phyloP scores from a whole-genome alignment of 2,113 vertebrate species.

The Albula glossodonta region DNA sequence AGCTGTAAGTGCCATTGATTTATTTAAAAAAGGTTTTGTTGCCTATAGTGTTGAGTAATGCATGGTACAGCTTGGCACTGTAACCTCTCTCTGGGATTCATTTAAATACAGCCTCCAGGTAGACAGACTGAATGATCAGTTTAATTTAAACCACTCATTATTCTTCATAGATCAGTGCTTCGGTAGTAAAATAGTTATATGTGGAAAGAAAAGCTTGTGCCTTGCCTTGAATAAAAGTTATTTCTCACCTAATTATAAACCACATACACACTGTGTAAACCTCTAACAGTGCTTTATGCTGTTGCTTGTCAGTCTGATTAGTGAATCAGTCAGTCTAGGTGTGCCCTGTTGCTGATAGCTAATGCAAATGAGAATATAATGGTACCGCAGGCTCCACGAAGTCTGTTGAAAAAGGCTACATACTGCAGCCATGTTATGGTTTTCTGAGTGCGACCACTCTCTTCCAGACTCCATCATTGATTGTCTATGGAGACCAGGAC shows the following conservation, averaged over 20 bases:
- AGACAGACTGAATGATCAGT: background rate
- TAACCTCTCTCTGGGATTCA: background rate
- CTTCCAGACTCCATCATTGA: constrained; percentile 79
- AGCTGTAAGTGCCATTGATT: background rate
- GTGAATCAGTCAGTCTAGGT: background rate
- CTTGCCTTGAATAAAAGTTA: no score
- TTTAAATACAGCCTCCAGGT: background rate
- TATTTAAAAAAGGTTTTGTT: background rate
- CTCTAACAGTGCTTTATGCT: no score
- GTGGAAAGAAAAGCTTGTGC: background rate
- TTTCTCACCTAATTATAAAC: no score
- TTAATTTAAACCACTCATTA: background rate
- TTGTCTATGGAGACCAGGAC: constrained; percentile 91
- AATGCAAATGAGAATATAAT: background rate
- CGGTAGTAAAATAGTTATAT: background rate
- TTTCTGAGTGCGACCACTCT: constrained; percentile 19
- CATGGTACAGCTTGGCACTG: background rate
- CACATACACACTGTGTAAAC: no score
- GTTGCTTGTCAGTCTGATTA: no score
- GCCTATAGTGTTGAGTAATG: background rate
- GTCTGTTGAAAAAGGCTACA: background rate
- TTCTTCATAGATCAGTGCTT: background rate
- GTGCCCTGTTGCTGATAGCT: background rate
- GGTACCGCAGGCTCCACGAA: background rate
- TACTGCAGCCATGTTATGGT: background rate